Conservation (phyloP, 2,888 invertebrate genomes). For the Tenthredo mesomela region DNA sequence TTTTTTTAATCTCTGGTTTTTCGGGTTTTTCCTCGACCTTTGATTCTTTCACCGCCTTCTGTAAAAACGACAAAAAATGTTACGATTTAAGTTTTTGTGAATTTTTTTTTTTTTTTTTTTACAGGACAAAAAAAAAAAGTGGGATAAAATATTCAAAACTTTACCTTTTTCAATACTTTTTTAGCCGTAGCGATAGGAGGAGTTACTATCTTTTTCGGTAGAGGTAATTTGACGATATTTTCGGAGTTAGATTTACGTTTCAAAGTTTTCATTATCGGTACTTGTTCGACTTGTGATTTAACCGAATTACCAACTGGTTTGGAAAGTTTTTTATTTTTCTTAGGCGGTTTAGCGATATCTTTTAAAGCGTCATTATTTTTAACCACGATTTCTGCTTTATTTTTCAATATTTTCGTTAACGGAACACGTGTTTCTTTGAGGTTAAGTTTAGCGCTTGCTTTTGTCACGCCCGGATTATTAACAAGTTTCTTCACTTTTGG, state of each 20-base stretch:
- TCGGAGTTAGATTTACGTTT: slow-evolving; percentile 10
- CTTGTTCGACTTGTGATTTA: slow-evolving; percentile 16
- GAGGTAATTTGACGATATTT: slow-evolving; percentile 16
- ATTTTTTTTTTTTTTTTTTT: not conserved
- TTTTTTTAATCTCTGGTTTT: not conserved
- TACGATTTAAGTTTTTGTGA: not conserved
- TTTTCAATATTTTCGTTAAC: slow-evolving; percentile 11
- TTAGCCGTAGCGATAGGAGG: not conserved
- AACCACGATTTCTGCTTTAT: not conserved
- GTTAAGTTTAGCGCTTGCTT: slow-evolving; percentile 36
- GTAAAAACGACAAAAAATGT: not conserved
- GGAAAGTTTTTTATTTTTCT: not conserved
- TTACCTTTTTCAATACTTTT: not conserved
- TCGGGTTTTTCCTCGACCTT: not conserved
- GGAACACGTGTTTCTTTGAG: slow-evolving; percentile 49
- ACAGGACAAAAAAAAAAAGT: not conserved
- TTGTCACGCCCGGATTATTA: slow-evolving; percentile 27
- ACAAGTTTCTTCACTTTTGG: slow-evolving; percentile 24
- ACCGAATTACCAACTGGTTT: not conserved
- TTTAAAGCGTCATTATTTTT: not conserved
- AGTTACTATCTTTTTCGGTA: not conserved
- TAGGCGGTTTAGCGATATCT: not conserved
- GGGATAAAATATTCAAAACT: not conserved
- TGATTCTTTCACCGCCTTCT: not conserved
- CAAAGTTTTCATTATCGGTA: slow-evolving; percentile 14